Percentiles rank a stretch among this genome's conserved stretches.
Conservation (phyloP, 2,113 vertebrate genomes). For the Ameiurus melas region DNA sequence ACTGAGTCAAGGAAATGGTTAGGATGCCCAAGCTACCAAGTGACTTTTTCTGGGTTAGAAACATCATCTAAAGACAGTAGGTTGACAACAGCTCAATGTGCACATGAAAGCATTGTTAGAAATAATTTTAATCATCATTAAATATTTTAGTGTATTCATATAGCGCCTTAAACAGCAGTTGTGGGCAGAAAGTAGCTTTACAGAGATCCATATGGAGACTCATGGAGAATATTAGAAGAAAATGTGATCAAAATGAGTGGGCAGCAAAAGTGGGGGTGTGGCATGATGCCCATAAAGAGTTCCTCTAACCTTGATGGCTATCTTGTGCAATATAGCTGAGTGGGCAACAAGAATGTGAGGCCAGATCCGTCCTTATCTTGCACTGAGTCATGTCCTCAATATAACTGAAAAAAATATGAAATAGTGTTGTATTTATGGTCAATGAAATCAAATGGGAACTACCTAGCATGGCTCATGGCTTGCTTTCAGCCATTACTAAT, state of each 20-base stretch:
- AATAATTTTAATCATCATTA: not conserved
- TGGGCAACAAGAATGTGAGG: conserved; percentile 18
- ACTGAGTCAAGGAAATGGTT: conserved; percentile 7
- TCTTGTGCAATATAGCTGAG: not conserved
- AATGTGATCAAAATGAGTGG: conserved; percentile 25
- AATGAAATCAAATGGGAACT: not conserved
- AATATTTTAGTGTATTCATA: not conserved
- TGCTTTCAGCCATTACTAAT: not conserved
- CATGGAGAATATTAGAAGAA: conserved; percentile 1
- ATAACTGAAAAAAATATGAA: not conserved
- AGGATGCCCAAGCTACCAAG: not conserved
- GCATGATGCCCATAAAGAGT: conserved; percentile 21
- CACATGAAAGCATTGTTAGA: not conserved
- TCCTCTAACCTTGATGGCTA: conserved; percentile 7
- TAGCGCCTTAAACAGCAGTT: not conserved
- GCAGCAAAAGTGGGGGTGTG: not conserved
- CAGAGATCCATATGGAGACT: not conserved
- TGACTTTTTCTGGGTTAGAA: conserved; percentile 14
- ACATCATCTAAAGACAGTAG: not conserved
- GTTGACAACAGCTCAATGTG: not conserved
- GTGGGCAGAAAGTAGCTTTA: not conserved
- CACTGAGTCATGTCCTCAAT: conserved; percentile 3
- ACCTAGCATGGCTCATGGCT: not conserved
- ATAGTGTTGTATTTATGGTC: not conserved
- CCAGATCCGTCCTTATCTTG: not conserved